Conservation (phyloP, 2,797 vertebrate species). For the Cyclura pinguis region DNA sequence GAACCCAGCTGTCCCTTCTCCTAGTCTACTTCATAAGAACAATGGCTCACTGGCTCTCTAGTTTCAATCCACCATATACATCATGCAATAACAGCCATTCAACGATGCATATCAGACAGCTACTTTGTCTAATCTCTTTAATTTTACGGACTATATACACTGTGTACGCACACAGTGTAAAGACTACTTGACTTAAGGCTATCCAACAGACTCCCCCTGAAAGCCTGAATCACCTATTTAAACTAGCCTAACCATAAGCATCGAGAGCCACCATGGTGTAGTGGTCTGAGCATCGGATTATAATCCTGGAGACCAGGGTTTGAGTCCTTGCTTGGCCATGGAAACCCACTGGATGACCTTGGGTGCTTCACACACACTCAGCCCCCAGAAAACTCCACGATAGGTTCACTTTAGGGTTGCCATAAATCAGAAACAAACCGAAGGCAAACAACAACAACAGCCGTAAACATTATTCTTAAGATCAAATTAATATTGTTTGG, state of each 20-base stretch:
- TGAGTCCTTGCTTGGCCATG: too few species aligned
- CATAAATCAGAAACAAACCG: too few species aligned
- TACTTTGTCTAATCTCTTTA: neutral
- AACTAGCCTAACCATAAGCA: neutral
- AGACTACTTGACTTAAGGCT: neutral
- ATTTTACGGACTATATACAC: too few species aligned
- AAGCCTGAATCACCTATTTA: neutral
- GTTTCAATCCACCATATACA: neutral
- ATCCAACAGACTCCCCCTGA: neutral
- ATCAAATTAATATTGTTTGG: neutral
- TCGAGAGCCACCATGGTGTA: too few species aligned
- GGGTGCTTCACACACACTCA: neutral
- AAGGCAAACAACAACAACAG: too few species aligned
- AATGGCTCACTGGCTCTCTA: too few species aligned
- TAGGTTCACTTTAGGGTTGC: too few species aligned
- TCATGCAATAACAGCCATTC: neutral
- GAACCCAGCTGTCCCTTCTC: neutral
- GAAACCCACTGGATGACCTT: too few species aligned
- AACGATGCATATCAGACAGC: neutral
- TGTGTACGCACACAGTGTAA: too few species aligned
- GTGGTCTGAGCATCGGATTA: too few species aligned
- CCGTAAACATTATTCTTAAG: neutral
- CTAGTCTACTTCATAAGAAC: neutral
- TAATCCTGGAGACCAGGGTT: too few species aligned
- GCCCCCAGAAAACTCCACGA: too few species aligned